Evolutionary conservation across 2,888 invertebrate species (phyloP).

Genomic region (Hydriomena furcata): DNA sequence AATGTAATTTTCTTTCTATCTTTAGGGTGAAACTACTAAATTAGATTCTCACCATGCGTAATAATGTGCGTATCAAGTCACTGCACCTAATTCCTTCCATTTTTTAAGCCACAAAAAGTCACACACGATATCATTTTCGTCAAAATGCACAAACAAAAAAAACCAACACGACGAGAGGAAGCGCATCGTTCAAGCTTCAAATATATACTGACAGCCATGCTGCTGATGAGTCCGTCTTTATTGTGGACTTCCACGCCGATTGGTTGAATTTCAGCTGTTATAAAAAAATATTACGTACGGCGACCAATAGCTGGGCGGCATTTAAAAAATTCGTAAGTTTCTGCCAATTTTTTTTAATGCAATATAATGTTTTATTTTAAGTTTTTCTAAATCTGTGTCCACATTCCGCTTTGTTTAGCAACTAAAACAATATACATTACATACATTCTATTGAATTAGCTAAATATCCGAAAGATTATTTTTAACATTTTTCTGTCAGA

Average conservation of each 20-base stretch:
- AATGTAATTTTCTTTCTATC: constrained; percentile 20
- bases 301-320: constrained; percentile 62
- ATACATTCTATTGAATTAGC: too few species aligned
- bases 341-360: constrained; percentile 58
- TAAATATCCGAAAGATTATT: too few species aligned
- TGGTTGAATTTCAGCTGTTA: constrained; percentile 75
- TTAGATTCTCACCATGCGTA: constrained; percentile 61
- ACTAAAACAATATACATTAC: too few species aligned
- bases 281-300: constrained; percentile 53
- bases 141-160: constrained; percentile 81
- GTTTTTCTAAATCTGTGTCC: not conserved
- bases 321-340: constrained; percentile 60
- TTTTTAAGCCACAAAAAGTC: constrained; percentile 75
- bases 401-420: not conserved
- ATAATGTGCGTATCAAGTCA: constrained; percentile 68
- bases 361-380: constrained; percentile 40
- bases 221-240: constrained; percentile 93
- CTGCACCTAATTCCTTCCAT: constrained; percentile 83
- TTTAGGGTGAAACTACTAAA: constrained; percentile 26
- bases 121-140: constrained; percentile 82
- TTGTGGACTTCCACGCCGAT: constrained; percentile 87
- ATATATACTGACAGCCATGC: constrained; percentile 99
- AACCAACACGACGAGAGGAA: constrained; percentile 89
- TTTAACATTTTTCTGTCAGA: too few species aligned
- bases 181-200: constrained; percentile 93